Base-by-base conservation (phyloP, 2,113 vertebrate species). In the Delphinus delphis region DNA sequence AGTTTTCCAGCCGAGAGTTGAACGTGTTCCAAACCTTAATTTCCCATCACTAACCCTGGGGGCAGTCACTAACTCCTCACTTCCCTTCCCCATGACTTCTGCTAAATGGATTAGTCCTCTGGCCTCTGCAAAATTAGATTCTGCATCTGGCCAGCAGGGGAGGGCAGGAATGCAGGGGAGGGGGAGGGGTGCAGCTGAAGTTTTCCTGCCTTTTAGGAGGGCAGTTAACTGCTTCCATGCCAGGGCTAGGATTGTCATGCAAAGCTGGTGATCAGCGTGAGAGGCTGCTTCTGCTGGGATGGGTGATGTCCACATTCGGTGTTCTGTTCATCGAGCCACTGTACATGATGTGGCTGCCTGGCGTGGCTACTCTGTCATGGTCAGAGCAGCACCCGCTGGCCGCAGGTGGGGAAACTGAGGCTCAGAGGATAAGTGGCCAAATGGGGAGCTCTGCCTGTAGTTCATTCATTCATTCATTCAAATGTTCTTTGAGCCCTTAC, bases 91-190 rank as follows among this genome's bases (percentile, higher is more conserved):
- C 41, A 15, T 0, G 76, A 63, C 83, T 86, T 90, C 95, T 68
- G 73, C 88, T 98, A 92, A 93, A 80, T 83, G 74, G 58, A 97
- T 97, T 94, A 87, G 82, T 60, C 73, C 80, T 80, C 65, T 28
- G 58, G 44, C 65, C 92, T 95, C 79, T 60, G 70, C n/a, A 92
- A 85, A 96, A 74, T 95, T 77, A 80, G 74, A 96, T 83, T 97
- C 65, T 62, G 70, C 55, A 73, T 82, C 90, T 90, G 80, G 89
- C 65, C 50, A 88, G 85, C 71, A 50, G 13, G 12, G 13, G 68
- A 44, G 47, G 38, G 50, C 6, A 38, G 50, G 41, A 53, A n/a
- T n/a, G 4, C 10, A 8, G 53, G 11, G 31, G 10, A 6, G 77
- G 79, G 31, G 76, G 50, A 26, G 33, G 41, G 53, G 38, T n/a